These are phyloP conservation scores for Hedychridium roseum DNA, from an alignment of 2,888 invertebrate species.

Conservation along the genomic window DNA sequence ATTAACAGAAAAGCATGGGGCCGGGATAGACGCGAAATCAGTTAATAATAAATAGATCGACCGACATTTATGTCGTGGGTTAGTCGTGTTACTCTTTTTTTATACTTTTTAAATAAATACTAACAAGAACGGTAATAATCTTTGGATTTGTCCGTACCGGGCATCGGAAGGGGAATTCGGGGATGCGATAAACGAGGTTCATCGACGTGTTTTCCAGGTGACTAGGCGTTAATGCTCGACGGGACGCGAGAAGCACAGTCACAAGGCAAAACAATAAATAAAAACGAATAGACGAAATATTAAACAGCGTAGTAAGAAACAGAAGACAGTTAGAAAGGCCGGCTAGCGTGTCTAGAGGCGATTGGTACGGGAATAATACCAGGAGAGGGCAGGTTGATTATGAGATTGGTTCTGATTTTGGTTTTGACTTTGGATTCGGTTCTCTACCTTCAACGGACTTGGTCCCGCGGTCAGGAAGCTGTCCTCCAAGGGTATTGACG, in stretches of 20 bases:
- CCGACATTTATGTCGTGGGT: slow-evolving; percentile 22
- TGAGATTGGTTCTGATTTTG: slow-evolving; percentile 44
- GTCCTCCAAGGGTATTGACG: slow-evolving; percentile 83
- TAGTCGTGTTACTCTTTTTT: slow-evolving; percentile 30
- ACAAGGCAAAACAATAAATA: slow-evolving; percentile 14
- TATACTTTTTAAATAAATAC: slow-evolving; percentile 19
- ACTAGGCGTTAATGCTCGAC: too few species aligned
- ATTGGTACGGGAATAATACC: slow-evolving; percentile 61
- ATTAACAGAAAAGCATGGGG: slow-evolving; percentile 33
- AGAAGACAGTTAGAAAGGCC: slow-evolving; percentile 49
- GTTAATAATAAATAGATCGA: slow-evolving; percentile 36
- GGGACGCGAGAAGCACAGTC: slow-evolving; percentile 7
- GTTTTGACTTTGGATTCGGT: slow-evolving; percentile 59
- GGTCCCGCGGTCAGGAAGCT: slow-evolving; percentile 75
- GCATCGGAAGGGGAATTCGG: slow-evolving; percentile 19
- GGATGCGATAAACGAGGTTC: too few species aligned
- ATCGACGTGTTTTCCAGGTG: too few species aligned
- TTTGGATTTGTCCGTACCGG: slow-evolving; percentile 37
- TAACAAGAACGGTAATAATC: slow-evolving; percentile 34
- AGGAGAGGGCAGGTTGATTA: slow-evolving; percentile 59
- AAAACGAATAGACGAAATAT: slow-evolving; percentile 11
- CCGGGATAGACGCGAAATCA: slow-evolving; percentile 28
- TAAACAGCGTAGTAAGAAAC: slow-evolving; percentile 19
- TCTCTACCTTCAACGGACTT: slow-evolving; percentile 69
- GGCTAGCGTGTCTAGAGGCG: slow-evolving; percentile 65